Evolutionary conservation across 2,113 vertebrate genomes (phyloP).

Genomic region (Ammospiza nelsoni): DNA sequence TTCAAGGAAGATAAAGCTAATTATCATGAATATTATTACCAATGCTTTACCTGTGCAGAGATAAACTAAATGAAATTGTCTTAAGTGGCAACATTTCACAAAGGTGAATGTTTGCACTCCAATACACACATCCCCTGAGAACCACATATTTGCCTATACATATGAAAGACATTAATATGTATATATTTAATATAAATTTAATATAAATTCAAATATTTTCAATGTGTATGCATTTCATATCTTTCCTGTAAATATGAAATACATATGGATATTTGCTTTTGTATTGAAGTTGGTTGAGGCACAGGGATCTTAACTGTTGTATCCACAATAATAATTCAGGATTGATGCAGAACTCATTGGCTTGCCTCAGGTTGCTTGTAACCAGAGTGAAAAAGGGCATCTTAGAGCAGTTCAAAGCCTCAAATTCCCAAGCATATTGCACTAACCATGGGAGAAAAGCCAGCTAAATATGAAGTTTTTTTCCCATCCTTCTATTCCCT

Average conservation of each 20-base stretch:
- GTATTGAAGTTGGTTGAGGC: neutral
- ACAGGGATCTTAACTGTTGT: neutral
- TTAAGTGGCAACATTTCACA: neutral
- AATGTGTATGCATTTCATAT: neutral
- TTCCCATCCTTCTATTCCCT: neutral
- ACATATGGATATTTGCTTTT: neutral
- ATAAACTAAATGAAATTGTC: neutral
- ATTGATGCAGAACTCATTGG: neutral
- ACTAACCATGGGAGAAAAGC: neutral
- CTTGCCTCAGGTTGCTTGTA: neutral
- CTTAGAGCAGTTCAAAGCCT: neutral
- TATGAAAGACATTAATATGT: neutral
- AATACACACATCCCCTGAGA: fast-evolving
- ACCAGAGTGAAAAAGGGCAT: fast-evolving
- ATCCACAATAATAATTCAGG: neutral
- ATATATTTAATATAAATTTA: neutral
- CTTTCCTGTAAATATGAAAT: neutral
- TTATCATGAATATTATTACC: neutral
- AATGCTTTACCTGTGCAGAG: neutral
- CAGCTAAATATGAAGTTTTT: neutral
- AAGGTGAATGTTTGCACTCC: neutral
- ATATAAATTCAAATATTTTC: neutral
- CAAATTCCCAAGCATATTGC: neutral
- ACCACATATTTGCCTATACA: neutral
- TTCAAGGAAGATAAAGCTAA: neutral